Evolutionary conservation across 2,113 vertebrate species (phyloP).

Genomic region (Coryphaenoides rupestris): DNA sequence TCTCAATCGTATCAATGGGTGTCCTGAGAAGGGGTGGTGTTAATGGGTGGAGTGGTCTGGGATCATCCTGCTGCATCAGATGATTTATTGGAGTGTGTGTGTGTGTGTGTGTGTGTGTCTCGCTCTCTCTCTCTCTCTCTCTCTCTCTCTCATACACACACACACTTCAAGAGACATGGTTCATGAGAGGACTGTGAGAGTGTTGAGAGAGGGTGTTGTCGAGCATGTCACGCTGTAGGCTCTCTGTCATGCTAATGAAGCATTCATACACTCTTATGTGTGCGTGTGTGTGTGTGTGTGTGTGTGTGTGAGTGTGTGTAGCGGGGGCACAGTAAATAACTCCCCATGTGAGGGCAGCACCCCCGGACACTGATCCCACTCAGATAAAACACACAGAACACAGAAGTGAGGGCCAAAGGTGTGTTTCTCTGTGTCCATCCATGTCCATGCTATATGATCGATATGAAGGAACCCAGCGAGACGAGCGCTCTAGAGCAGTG

Average conservation of each 20-base stretch:
- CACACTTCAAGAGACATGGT: constrained; percentile 9
- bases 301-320: constrained; percentile 26
- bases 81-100: constrained; percentile 19
- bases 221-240: constrained; percentile 41
- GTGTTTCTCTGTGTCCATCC: not conserved
- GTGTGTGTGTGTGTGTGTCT: not conserved
- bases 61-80: not conserved
- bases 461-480: too few relatives aligned
- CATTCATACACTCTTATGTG: constrained; percentile 54
- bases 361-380: too few relatives aligned
- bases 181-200: constrained; percentile 29
- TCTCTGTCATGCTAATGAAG: constrained; percentile 56
- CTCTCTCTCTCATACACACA: constrained; percentile 8
- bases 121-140: constrained; percentile 9
- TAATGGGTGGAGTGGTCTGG: constrained; percentile 23
- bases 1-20: constrained; percentile 7
- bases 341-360: constrained; percentile 46
- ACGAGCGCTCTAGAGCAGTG: too few relatives aligned
- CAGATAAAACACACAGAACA: too few relatives aligned
- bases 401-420: too few relatives aligned
- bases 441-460: constrained; percentile 2
- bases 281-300: too few relatives aligned
- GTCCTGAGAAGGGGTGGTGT: constrained; percentile 8
- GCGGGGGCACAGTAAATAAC: constrained; percentile 40
- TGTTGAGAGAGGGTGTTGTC: constrained; percentile 21